Conservation (phyloP, 2,888 invertebrate genomes). For the Papilio gigon region DNA sequence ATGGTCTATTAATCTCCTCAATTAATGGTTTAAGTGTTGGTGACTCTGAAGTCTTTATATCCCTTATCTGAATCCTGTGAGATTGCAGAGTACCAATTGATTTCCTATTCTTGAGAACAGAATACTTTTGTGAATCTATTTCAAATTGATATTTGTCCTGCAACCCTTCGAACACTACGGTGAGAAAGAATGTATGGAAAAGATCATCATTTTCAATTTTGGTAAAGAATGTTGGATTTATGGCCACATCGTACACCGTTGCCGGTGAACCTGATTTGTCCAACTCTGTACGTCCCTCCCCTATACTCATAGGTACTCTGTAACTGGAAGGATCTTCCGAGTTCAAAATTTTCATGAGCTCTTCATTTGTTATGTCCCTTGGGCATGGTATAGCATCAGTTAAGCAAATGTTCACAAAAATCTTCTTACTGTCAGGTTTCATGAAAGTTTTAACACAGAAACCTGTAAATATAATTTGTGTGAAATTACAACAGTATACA, state of each 20-base stretch:
- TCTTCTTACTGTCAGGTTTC: conserved; percentile 85
- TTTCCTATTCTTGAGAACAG: conserved; percentile 88
- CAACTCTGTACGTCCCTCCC: conserved; percentile 88
- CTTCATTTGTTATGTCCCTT: conserved; percentile 86
- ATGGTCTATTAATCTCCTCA: conserved; percentile 79
- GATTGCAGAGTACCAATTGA: conserved; percentile 87
- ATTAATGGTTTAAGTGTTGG: conserved; percentile 77
- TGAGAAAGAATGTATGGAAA: conserved; percentile 90
- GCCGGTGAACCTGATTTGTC: conserved; percentile 90
- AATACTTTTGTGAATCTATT: conserved; percentile 85
- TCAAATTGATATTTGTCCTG: conserved; percentile 89
- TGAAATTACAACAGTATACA: background rate
- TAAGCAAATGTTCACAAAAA: conserved; percentile 93
- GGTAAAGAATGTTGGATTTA: conserved; percentile 89
- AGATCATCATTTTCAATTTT: conserved; percentile 87
- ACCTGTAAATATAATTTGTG: conserved; percentile 74
- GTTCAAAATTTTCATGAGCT: conserved; percentile 85
- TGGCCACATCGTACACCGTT: conserved; percentile 91
- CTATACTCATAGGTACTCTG: conserved; percentile 95
- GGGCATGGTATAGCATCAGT: conserved; percentile 89
- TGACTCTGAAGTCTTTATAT: conserved; percentile 77
- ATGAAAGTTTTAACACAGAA: conserved; percentile 90
- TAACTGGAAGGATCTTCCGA: conserved; percentile 87
- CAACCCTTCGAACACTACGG: conserved; percentile 88
- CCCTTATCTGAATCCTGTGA: conserved; percentile 88